Evolutionary conservation across 2,888 invertebrate species (phyloP).

Genomic region (Hofmannophila pseudospretella): DNA sequence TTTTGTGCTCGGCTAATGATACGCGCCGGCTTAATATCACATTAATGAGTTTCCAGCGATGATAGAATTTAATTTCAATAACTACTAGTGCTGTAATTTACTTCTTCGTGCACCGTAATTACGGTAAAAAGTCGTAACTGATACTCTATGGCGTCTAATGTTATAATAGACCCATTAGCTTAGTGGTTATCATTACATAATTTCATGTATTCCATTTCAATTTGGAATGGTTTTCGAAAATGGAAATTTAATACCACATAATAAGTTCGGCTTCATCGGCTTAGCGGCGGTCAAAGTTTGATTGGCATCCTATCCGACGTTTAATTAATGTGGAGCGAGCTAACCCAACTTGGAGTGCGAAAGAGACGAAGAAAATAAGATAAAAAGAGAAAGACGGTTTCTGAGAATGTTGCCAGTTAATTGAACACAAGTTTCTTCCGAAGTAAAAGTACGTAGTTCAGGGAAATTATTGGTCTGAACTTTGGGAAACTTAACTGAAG

Average conservation of each 20-base stretch:
- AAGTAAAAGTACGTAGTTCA: slow-evolving; percentile 49
- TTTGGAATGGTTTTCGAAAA: slow-evolving; percentile 59
- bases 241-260: slow-evolving; percentile 74
- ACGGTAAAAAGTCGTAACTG: slow-evolving; percentile 15
- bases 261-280: slow-evolving; percentile 70
- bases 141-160: slow-evolving; percentile 17
- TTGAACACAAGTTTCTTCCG: slow-evolving; percentile 53
- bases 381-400: slow-evolving; percentile 42
- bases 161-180: slow-evolving; percentile 30
- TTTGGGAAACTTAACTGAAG: slow-evolving; percentile 37
- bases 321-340: slow-evolving; percentile 70
- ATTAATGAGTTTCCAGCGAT: slow-evolving; percentile 46
- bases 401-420: slow-evolving; percentile 63
- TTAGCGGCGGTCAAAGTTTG: slow-evolving; percentile 74
- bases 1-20: slow-evolving; percentile 59
- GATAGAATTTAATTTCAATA: slow-evolving; percentile 37
- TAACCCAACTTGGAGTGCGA: slow-evolving; percentile 49
- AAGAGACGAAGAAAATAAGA: slow-evolving; percentile 31
- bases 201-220: slow-evolving; percentile 52
- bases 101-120: slow-evolving; percentile 26
- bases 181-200: slow-evolving; percentile 37
- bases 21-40: slow-evolving; percentile 37
- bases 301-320: slow-evolving; percentile 71
- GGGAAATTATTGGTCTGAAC: slow-evolving; percentile 49
- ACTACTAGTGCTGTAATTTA: slow-evolving; percentile 33